A percentile compares a stretch with the other conserved stretches of the same genome.
Conservation (phyloP, 2,113 vertebrate genomes). For the Equus quagga region DNA sequence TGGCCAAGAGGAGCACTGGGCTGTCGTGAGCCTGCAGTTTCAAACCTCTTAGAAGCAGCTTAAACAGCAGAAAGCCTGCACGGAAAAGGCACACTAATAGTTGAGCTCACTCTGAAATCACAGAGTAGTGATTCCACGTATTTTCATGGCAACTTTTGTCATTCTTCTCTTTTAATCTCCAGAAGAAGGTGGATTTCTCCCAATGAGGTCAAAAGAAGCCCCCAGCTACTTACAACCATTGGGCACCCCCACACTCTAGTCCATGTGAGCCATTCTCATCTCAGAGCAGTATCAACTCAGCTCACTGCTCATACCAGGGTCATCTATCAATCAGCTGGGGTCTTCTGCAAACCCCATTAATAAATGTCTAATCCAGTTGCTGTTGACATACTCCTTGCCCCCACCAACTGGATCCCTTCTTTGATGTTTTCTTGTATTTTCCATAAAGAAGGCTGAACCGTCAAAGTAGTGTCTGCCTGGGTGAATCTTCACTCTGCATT, state of each 20-base stretch:
- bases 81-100: background rate
- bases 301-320: rapidly evolving
- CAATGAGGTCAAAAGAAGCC: background rate
- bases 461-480: background rate
- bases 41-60: background rate
- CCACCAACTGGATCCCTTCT: background rate
- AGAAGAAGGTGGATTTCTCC: background rate
- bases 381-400: background rate
- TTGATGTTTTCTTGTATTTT: background rate
- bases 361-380: background rate
- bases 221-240: background rate
- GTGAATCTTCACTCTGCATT: background rate
- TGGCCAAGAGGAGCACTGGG: background rate
- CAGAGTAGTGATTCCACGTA: background rate
- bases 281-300: background rate
- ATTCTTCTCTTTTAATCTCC: background rate
- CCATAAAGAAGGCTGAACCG: background rate
- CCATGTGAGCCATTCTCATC: background rate
- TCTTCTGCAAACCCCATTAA: background rate
- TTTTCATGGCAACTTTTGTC: background rate
- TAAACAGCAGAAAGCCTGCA: background rate
- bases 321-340: background rate
- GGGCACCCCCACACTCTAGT: background rate
- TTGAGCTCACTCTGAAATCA: background rate
- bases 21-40: background rate